A percentile compares a stretch with the other conserved stretches of the same genome.
phyloP scores from a whole-genome alignment of 1,140 invertebrate species.

The Ceratoteleas bidentatus region DNA sequence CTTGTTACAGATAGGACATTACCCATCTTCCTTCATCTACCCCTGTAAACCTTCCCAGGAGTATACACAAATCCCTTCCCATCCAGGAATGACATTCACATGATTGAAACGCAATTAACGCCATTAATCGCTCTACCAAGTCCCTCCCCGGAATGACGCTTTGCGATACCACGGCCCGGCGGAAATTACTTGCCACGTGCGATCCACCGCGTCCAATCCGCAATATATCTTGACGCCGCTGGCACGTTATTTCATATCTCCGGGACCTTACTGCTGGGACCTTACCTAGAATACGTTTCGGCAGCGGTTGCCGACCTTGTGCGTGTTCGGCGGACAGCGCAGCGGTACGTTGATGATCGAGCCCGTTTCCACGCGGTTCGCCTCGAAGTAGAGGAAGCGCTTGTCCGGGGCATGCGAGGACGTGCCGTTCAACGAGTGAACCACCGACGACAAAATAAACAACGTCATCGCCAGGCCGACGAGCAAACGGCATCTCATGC shows the following conservation, averaged over 20 bases:
- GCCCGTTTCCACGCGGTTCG: slow-evolving; percentile 48
- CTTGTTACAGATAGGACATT: too few species aligned
- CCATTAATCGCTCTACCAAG: slow-evolving; percentile 31
- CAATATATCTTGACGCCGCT: slow-evolving; percentile 47
- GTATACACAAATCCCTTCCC: too few species aligned
- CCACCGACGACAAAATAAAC: slow-evolving; percentile 36
- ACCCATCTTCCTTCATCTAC: not conserved
- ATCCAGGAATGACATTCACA: slow-evolving; percentile 1
- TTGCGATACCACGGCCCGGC: slow-evolving; percentile 43
- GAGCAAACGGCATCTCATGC: slow-evolving; percentile 64
- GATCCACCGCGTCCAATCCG: slow-evolving; percentile 49
- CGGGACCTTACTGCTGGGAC: not conserved
- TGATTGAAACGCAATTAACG: slow-evolving; percentile 51
- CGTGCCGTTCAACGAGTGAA: slow-evolving; percentile 13
- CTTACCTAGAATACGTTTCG: slow-evolving; percentile 70
- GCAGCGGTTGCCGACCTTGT: slow-evolving; percentile 73
- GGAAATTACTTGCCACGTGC: slow-evolving; percentile 63
- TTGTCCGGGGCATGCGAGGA: slow-evolving; percentile 11
- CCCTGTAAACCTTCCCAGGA: too few species aligned
- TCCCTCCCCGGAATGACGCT: slow-evolving; percentile 27
- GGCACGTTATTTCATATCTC: slow-evolving; percentile 50
- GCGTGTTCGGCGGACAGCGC: slow-evolving; percentile 68
- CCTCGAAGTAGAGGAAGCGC: slow-evolving; percentile 67
- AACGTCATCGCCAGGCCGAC: slow-evolving; percentile 46
- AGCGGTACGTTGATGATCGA: slow-evolving; percentile 75